Evolutionary conservation across 2,113 vertebrate species (phyloP).

Genomic region (Cryptotis parvus): DNA sequence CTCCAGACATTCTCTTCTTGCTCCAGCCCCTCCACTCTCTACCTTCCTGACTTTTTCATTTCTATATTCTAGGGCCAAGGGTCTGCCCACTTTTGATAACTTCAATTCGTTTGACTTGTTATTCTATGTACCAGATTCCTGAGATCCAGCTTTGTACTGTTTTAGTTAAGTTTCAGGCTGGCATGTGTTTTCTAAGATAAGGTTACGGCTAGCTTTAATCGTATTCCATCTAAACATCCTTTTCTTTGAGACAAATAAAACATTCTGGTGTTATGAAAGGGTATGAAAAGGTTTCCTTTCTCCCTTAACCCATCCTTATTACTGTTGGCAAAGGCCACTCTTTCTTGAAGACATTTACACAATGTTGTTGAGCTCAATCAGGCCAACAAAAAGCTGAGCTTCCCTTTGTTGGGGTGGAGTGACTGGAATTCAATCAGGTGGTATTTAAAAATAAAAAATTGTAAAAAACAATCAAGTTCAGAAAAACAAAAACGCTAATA

Average conservation of each 20-base stretch:
- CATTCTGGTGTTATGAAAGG: conserved; percentile 8
- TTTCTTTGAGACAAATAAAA: conserved; percentile 26
- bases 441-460: too few relatives aligned
- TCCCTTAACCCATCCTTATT: conserved; percentile 39
- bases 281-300: conserved; percentile 11
- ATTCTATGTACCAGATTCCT: too few relatives aligned
- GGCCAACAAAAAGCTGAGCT: neutral
- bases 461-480: too few relatives aligned
- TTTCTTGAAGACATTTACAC: conserved; percentile 31
- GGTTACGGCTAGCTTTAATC: conserved; percentile 19
- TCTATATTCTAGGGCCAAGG: too few relatives aligned
- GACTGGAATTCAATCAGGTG: neutral
- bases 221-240: conserved; percentile 22
- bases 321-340: conserved; percentile 23
- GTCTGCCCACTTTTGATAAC: too few relatives aligned
- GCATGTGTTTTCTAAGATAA: conserved; percentile 45
- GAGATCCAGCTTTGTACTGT: neutral
- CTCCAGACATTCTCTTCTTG: too few relatives aligned
- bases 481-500: neutral
- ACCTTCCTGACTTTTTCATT: too few relatives aligned
- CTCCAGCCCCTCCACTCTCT: too few relatives aligned
- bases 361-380: conserved; percentile 12
- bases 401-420: neutral
- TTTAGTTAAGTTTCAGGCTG: conserved; percentile 46
- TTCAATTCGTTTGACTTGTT: too few relatives aligned